phyloP scores from a whole-genome alignment of 53 echinoderm and acorn worm species.

The Henricia sp. region DNA sequence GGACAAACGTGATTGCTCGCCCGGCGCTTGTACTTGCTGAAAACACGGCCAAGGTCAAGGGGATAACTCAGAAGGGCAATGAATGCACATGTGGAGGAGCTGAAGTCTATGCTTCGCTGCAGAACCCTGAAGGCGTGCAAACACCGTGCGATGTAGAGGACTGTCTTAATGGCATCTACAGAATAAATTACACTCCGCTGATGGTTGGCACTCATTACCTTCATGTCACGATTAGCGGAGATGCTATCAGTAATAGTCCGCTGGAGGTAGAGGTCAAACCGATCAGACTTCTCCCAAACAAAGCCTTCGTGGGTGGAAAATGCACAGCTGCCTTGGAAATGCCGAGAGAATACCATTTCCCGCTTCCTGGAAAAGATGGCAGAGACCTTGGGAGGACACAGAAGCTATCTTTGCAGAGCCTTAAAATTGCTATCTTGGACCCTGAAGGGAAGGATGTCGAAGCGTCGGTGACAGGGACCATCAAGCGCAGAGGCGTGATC shows the following conservation, averaged over 20 bases:
- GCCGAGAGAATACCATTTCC: constrained; percentile 75
- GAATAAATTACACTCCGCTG: constrained; percentile 74
- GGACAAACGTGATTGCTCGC: constrained; percentile 73
- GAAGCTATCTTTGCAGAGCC: constrained; percentile 74
- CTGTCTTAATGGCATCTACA: constrained; percentile 84
- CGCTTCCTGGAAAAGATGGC: constrained; percentile 52
- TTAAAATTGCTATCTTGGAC: constrained; percentile 75
- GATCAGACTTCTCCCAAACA: constrained; percentile 75
- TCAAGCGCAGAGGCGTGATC: constrained; percentile 65
- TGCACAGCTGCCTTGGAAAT: constrained; percentile 84
- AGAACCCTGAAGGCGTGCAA: constrained; percentile 57
- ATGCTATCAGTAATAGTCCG: constrained; percentile 80
- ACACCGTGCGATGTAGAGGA: constrained; percentile 75
- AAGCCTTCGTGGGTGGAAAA: constrained; percentile 78
- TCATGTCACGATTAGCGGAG: constrained; percentile 75
- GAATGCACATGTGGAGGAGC: constrained; percentile 82
- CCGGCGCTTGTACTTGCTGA: constrained; percentile 84
- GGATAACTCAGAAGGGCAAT: constrained; percentile 68
- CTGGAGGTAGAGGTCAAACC: constrained; percentile 80
- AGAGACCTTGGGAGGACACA: constrained; percentile 58
- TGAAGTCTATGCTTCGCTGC: constrained; percentile 63
- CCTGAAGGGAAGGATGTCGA: constrained; percentile 71
- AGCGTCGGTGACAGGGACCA: constrained; percentile 67
- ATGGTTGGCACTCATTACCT: constrained; percentile 80
- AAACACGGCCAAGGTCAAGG: constrained; percentile 84